Conservation (phyloP, 2,113 vertebrate genomes). For the Platichthys flesus region DNA sequence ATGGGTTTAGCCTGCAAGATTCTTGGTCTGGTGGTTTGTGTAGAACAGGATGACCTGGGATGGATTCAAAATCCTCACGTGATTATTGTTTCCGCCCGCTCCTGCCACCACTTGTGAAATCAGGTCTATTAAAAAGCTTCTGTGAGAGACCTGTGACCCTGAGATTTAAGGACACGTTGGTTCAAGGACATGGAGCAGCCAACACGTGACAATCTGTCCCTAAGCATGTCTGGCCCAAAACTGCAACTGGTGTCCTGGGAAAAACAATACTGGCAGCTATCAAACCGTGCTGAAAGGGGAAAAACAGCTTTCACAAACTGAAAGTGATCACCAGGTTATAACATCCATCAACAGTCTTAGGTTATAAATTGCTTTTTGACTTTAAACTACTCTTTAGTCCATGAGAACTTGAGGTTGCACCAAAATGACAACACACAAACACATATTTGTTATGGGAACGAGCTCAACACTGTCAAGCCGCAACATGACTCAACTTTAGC, state of each 20-base stretch:
- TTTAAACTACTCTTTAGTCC: background rate
- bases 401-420: background rate
- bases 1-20: too few relatives aligned
- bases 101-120: background rate
- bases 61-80: background rate
- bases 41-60: background rate
- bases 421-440: background rate
- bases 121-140: conserved; percentile 9
- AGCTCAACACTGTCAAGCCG: conserved; percentile 2
- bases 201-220: conserved; percentile 1
- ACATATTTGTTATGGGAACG: background rate
- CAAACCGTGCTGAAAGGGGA: background rate
- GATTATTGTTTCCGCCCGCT: background rate
- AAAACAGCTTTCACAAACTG: background rate
- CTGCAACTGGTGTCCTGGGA: background rate
- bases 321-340: background rate
- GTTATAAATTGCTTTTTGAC: background rate
- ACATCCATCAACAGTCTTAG: background rate
- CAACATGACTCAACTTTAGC: conserved; percentile 24
- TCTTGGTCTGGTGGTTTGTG: background rate
- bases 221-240: background rate
- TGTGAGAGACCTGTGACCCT: background rate
- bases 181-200: background rate
- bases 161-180: background rate
- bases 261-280: background rate